Evolutionary conservation across 1,140 invertebrate species (phyloP), one percentile per base, ranked within the genome.

Genomic region (Cydia splendana): DNA sequence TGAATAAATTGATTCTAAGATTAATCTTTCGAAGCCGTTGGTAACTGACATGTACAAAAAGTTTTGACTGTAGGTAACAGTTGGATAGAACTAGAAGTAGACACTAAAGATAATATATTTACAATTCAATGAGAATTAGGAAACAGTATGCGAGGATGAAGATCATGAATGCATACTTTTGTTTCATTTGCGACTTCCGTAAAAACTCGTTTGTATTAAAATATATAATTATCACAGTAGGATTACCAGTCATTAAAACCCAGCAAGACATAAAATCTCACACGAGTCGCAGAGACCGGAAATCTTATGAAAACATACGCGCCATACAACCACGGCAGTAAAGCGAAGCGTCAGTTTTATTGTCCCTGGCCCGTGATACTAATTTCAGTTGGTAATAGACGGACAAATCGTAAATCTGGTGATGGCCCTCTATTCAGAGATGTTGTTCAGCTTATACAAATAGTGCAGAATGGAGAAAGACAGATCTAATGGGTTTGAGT

Each of bases 1-100:
- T 88, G 86, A 91, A 91, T 91, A 92, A 92, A 92, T 92, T 91
- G 91, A 91, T 91, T 92, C 86, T 88, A 82, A 90, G 88, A 89
- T 87, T 88, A 90, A 89, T 88, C 84, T 91, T 90, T 86, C 86
- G 78, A 81, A 79, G 78, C 77, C 79, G 78, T 78, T 81, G 18
- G 62, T 79, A 79, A 80, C 78, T 82, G 78, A 12, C 57, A 62
- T 45, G 67, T 38, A 71, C 20, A 24, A 57, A 57, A 57, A 57
- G 53, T 57, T 57, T 57, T 57, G 18, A 57, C 53, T 18, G 65
- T 69, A 69, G 24, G 24, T 24, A 24, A 67, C 24, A n/a, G 67
- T 38, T 67, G 65, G 65, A 42, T 38, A 71, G 34, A 71, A 71
- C 4, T 45, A 13, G 34, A 71, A 38, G 9, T 45, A 71, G 67